phyloP scores from a whole-genome alignment of 30 jellyfish, hydroid and myxozoan genomes.

The Cassiopea andromeda region DNA sequence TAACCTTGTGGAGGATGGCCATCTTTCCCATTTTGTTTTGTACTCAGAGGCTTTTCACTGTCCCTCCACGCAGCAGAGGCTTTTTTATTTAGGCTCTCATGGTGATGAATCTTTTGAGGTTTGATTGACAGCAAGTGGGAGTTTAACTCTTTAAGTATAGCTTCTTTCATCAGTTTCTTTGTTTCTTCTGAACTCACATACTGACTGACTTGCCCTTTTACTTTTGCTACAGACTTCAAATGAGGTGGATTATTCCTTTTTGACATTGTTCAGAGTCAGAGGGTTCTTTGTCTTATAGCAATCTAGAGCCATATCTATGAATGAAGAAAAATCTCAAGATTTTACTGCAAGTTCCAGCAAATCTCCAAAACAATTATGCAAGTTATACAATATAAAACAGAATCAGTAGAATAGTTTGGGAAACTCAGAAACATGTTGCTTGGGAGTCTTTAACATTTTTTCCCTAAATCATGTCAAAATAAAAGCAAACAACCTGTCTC shows the following conservation, averaged over 20 bases:
- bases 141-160: slow-evolving; percentile 47
- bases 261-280: background rate
- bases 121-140: slow-evolving; percentile 57
- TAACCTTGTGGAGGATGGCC: too few relatives aligned
- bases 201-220: slow-evolving; percentile 30
- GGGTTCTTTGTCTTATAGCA: too few relatives aligned
- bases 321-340: too few relatives aligned
- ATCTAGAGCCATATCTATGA: too few relatives aligned
- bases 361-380: too few relatives aligned
- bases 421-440: too few relatives aligned
- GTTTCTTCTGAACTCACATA: slow-evolving; percentile 40
- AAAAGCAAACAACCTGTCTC: too few relatives aligned
- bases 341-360: too few relatives aligned
- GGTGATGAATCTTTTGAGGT: slow-evolving; percentile 38
- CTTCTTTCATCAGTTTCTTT: slow-evolving; percentile 34
- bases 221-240: slow-evolving; percentile 47
- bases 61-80: background rate
- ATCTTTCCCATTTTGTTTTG: background rate
- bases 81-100: background rate
- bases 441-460: too few relatives aligned
- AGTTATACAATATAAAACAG: too few relatives aligned
- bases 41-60: background rate
- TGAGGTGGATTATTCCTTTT: slow-evolving; percentile 16
- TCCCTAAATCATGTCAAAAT: too few relatives aligned
- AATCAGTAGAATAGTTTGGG: too few relatives aligned